A percentile compares a stretch with the other conserved stretches of the same genome.
phyloP scores from a whole-genome alignment of 2,113 vertebrate genomes.

The Burhinus bistriatus region DNA sequence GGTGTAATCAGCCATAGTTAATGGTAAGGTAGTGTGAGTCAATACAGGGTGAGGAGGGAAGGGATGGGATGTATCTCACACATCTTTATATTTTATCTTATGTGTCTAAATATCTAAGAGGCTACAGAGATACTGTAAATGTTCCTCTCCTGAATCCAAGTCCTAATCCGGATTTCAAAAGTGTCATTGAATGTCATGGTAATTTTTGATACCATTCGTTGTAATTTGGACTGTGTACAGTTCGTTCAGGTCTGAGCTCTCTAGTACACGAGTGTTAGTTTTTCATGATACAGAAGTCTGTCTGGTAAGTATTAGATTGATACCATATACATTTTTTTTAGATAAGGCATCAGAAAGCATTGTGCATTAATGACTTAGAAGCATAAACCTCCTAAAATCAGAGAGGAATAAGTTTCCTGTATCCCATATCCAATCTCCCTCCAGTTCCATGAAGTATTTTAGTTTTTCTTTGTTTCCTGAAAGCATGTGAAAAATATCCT shows the following conservation, averaged over 20 bases:
- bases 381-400: not conserved
- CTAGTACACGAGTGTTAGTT: not conserved
- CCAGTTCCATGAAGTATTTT: not conserved
- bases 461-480: not conserved
- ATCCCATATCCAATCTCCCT: not conserved
- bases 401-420: not conserved
- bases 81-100: not conserved
- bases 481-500: not conserved
- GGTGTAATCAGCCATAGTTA: not conserved
- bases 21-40: not conserved
- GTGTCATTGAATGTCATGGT: not conserved
- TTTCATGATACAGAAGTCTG: not conserved
- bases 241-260: not conserved
- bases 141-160: not conserved
- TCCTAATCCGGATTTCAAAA: not conserved
- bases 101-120: not conserved
- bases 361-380: not conserved
- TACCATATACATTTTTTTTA: not conserved
- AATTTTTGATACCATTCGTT: not conserved
- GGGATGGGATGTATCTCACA: not conserved
- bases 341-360: not conserved
- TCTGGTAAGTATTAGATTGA: not conserved
- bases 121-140: not conserved
- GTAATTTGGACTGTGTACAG: not conserved
- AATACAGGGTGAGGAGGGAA: not conserved